Percentiles rank a stretch among this genome's conserved stretches.
Evolutionary conservation across 2,113 vertebrate genomes (phyloP).

Genomic region (Hydrolagus affinis): DNA sequence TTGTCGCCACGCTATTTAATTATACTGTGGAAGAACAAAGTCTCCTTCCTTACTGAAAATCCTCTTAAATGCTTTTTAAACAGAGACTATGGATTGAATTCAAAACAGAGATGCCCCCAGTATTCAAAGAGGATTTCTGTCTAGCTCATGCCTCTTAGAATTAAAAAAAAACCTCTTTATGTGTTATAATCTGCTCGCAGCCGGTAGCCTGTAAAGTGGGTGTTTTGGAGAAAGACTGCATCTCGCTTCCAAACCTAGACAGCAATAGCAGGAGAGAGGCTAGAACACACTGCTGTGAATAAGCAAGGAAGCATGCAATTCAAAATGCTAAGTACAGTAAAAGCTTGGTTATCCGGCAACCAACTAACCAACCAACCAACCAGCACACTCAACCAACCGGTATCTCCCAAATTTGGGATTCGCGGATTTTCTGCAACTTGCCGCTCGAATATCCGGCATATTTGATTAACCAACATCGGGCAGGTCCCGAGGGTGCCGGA

Average conservation of each 20-base stretch:
- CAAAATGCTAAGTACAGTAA: conserved; percentile 17
- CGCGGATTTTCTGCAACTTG: no score
- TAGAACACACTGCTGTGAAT: conserved; percentile 13
- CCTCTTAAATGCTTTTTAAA: background rate
- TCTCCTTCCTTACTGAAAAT: conserved; percentile 1
- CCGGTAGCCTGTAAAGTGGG: background rate
- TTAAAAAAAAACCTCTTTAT: background rate
- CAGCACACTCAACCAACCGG: no score
- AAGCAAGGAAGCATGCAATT: conserved; percentile 17
- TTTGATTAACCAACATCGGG: no score
- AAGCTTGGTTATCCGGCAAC: no score
- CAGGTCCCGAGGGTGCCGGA: no score
- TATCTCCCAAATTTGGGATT: no score
- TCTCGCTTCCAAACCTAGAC: conserved; percentile 18
- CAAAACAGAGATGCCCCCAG: background rate
- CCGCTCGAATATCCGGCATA: no score
- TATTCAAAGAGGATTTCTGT: conserved; percentile 23
- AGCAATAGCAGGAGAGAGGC: background rate
- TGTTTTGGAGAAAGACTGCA: background rate
- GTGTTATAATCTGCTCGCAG: conserved; percentile 16
- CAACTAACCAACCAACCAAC: no score
- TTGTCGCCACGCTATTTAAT: background rate
- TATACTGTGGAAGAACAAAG: background rate
- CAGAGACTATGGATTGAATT: background rate
- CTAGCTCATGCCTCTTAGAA: background rate